Percentiles rank a stretch among this genome's conserved stretches.
Conservation (phyloP, 2,888 invertebrate genomes). For the Pyrrhia umbra region DNA sequence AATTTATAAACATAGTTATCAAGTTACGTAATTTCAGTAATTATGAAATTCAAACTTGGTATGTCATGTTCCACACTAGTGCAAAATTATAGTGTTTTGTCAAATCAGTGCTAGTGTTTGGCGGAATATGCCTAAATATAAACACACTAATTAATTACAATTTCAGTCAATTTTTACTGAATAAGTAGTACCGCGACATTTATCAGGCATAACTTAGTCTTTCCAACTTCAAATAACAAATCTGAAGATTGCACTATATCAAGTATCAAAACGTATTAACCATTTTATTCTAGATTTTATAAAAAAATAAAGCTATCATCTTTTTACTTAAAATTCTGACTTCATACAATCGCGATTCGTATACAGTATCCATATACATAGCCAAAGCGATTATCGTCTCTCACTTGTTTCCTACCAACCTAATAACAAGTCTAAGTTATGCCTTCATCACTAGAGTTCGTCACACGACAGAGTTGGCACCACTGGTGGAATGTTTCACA, state of each 20-base stretch:
- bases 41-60: conserved; percentile 53
- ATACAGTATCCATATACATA: conserved; percentile 32
- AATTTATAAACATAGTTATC: conserved; percentile 57
- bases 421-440: conserved; percentile 56
- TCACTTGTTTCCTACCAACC: conserved; percentile 28
- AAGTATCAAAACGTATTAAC: conserved; percentile 11
- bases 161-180: conserved; percentile 61
- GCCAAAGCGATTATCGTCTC: conserved; percentile 18
- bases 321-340: background rate
- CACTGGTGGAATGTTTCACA: conserved; percentile 3
- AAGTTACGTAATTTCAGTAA: conserved; percentile 55
- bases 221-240: conserved; percentile 7
- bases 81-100: conserved; percentile 59
- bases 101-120: conserved; percentile 68
- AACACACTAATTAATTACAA: conserved; percentile 55
- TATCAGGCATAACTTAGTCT: conserved; percentile 44
- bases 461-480: conserved; percentile 1
- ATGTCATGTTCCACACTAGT: conserved; percentile 64
- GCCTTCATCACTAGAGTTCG: conserved; percentile 22
- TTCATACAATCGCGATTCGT: conserved; percentile 20
- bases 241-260: conserved; percentile 3
- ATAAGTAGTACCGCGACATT: conserved; percentile 31
- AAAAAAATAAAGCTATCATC: conserved; percentile 16
- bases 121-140: conserved; percentile 57
- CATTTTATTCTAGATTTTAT: conserved; percentile 4